Evolutionary conservation across 2,113 vertebrate species (phyloP).

Genomic region (Cebus imitator): DNA sequence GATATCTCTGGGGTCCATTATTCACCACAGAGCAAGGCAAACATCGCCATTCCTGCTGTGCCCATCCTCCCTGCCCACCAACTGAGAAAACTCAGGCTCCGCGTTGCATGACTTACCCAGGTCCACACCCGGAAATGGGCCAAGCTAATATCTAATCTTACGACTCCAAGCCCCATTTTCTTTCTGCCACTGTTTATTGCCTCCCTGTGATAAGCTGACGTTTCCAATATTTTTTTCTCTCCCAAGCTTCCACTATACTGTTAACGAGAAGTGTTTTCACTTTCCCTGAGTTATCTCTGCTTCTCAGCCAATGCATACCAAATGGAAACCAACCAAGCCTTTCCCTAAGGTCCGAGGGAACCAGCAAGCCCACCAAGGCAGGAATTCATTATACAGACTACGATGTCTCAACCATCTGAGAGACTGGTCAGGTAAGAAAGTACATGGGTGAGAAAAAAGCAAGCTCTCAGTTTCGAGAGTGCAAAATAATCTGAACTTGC

Average conservation of each 20-base stretch:
- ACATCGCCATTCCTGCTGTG: accelerated
- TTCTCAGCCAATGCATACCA: neutral
- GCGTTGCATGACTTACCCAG: neutral
- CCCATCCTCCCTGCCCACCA: neutral
- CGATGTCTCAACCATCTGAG: neutral
- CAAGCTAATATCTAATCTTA: neutral
- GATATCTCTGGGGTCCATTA: neutral
- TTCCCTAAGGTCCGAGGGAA: neutral
- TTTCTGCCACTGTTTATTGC: neutral
- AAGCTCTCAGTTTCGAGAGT: neutral
- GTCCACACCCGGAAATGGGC: neutral
- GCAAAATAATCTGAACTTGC: neutral
- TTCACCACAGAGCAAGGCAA: neutral
- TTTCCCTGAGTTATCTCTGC: neutral
- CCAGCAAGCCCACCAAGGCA: neutral
- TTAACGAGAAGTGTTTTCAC: neutral
- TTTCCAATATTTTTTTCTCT: neutral
- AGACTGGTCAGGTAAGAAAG: neutral
- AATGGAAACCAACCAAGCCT: neutral
- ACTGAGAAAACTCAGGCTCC: neutral
- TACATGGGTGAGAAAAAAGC: neutral
- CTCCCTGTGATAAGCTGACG: neutral
- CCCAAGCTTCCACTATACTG: neutral
- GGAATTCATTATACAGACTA: neutral
- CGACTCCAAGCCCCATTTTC: neutral